Conservation (phyloP, 1,140 invertebrate genomes). For the Popillia japonica region DNA sequence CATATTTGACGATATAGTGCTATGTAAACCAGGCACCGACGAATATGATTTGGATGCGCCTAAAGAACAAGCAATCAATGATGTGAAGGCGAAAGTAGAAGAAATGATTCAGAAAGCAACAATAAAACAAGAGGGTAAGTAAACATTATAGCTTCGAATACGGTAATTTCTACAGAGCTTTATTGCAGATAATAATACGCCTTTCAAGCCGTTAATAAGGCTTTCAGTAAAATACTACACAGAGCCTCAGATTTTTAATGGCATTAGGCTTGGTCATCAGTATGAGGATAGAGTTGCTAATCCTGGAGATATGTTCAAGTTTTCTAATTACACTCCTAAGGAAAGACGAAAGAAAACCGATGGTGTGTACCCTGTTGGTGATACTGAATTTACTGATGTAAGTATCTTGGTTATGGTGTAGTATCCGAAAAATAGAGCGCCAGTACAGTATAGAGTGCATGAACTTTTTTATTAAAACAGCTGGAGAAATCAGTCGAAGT, state of each 20-base stretch:
- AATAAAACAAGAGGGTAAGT: conserved; percentile 26
- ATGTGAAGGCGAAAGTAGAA: neutral
- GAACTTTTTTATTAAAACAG: too few relatives aligned
- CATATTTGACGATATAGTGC: neutral
- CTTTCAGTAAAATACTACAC: conserved; percentile 17
- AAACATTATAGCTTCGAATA: neutral
- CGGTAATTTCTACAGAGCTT: neutral
- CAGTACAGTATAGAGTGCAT: too few relatives aligned
- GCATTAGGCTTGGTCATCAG: conserved; percentile 19
- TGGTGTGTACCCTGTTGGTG: neutral
- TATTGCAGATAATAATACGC: neutral
- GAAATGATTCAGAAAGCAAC: conserved; percentile 7
- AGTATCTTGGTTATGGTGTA: neutral
- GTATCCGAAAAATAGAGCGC: too few relatives aligned
- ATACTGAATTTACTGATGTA: neutral
- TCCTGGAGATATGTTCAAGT: conserved; percentile 21
- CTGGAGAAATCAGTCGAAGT: too few relatives aligned
- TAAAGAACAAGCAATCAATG: conserved; percentile 20
- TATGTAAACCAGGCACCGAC: neutral
- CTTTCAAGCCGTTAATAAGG: conserved; percentile 24
- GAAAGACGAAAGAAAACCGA: neutral
- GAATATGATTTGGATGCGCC: conserved; percentile 1
- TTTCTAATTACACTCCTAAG: conserved; percentile 2
- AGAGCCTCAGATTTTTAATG: conserved; percentile 12
- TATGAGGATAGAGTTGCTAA: conserved; percentile 31